phyloP scores from a whole-genome alignment of 2,797 vertebrate genomes.

The Anas bernieri region DNA sequence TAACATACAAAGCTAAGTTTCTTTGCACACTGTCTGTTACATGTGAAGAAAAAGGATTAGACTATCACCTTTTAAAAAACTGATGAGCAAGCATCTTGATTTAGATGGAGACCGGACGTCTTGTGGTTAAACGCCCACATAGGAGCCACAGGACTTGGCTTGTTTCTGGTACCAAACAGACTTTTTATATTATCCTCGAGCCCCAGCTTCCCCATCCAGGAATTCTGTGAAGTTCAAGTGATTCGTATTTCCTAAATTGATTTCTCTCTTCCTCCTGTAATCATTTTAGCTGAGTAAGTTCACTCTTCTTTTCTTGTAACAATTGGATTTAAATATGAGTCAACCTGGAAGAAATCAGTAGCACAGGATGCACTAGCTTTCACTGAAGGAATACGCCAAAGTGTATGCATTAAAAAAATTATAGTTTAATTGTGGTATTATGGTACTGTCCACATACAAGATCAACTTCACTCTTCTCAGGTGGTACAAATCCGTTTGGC shows the following conservation, averaged over 20 bases:
- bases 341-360: neutral
- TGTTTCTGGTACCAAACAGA: neutral
- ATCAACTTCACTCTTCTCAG: neutral
- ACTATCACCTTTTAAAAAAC: neutral
- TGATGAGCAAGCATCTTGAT: slow-evolving; percentile 12
- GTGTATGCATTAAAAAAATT: neutral
- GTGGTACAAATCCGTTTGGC: neutral
- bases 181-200: neutral
- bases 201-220: neutral
- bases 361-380: neutral
- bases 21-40: neutral
- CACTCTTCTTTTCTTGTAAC: neutral
- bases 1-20: neutral
- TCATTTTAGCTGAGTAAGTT: neutral
- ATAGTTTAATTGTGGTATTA: neutral
- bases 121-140: neutral
- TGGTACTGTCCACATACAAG: neutral
- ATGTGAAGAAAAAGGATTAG: neutral
- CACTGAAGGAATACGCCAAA: neutral
- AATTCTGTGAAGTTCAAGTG: slow-evolving; percentile 2
- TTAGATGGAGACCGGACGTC: neutral
- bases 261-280: neutral
- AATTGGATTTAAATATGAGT: neutral
- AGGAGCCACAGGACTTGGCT: neutral
- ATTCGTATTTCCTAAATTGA: slow-evolving; percentile 19